Percentiles rank a stretch among this genome's conserved stretches.
phyloP scores from a whole-genome alignment of 2,113 vertebrate species.

The Pelodiscus sinensis region DNA sequence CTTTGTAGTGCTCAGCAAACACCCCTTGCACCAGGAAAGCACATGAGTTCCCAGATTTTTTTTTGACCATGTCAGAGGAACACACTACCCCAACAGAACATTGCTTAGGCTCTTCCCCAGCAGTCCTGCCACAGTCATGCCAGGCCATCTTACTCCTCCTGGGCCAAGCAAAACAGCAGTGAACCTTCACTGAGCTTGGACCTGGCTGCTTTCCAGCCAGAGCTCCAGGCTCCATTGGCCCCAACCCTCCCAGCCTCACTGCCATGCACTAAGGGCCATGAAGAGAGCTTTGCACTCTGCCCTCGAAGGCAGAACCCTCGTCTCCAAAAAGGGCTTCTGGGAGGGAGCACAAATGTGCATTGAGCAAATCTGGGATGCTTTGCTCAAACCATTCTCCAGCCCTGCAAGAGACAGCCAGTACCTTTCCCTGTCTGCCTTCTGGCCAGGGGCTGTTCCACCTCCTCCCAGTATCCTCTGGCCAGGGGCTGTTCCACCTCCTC shows the following conservation, averaged over 20 bases:
- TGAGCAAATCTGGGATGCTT: not conserved
- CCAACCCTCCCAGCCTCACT: not conserved
- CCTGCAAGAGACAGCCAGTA: not conserved
- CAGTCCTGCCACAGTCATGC: not conserved
- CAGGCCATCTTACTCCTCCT: not conserved
- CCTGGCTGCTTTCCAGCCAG: not conserved
- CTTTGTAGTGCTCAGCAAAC: not conserved
- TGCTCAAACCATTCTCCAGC: not conserved
- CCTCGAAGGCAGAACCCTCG: not conserved
- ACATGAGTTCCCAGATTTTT: not conserved
- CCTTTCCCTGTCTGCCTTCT: not conserved
- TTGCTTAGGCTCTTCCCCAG: not conserved
- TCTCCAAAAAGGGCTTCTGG: not conserved
- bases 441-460: too few relatives aligned
- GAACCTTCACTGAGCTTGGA: not conserved
- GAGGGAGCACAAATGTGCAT: not conserved
- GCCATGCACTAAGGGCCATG: not conserved
- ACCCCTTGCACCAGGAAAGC: not conserved
- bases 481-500: not conserved
- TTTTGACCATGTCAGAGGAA: not conserved
- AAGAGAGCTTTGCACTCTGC: not conserved
- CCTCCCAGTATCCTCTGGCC: not conserved
- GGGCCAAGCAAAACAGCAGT: not conserved
- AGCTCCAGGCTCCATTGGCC: not conserved
- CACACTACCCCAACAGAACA: not conserved